Evolutionary conservation across 2,888 invertebrate species (phyloP), one percentile per base, ranked within the genome.

Genomic region (Chaitophorus viminalis): DNA sequence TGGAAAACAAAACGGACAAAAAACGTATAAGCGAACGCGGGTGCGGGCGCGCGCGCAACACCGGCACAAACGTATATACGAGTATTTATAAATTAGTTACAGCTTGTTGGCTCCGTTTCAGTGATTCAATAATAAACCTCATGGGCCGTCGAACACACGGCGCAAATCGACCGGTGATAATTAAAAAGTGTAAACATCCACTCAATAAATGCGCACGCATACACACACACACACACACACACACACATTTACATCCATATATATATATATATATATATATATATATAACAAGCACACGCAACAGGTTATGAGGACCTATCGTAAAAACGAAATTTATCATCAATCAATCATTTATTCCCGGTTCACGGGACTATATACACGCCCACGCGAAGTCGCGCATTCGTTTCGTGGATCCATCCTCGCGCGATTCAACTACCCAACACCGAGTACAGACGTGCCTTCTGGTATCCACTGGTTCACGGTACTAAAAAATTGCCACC

Each of bases 31-130:
- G 0, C 46, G 18, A 29, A 8, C 52, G 29, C 31, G 65, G n/a
- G n/a, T 52, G 0, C 46, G 18, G 31, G 8, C 52, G 29, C 31
- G 65, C 82, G 17, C 72, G 11, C n/a, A 9, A 72, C 25, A 72
- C 4, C 33, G 36, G 33, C 74, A 8, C 25, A 65, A 74, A 87
- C 46, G 60, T 33, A 21, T 65, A 21, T 36, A 72, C 9, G 77
- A 85, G 77, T 74, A 81, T 81, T 87, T 79, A 74, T 74, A 81
- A 87, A 87, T 87, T 87, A 87, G 79, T 81, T n/a, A 87, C 74
- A 33, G 87, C 54, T 65, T n/a, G 74, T 87, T 87, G 87, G 65
- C 79, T 87, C 74, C 21, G 79, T 81, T 87, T 87, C 79, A 65
- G 79, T 81, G 87, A 87, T 60, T 60, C 39, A 79, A 39, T 79